Conservation (phyloP, 1,140 invertebrate species). For the Conopomorpha cramerella region DNA sequence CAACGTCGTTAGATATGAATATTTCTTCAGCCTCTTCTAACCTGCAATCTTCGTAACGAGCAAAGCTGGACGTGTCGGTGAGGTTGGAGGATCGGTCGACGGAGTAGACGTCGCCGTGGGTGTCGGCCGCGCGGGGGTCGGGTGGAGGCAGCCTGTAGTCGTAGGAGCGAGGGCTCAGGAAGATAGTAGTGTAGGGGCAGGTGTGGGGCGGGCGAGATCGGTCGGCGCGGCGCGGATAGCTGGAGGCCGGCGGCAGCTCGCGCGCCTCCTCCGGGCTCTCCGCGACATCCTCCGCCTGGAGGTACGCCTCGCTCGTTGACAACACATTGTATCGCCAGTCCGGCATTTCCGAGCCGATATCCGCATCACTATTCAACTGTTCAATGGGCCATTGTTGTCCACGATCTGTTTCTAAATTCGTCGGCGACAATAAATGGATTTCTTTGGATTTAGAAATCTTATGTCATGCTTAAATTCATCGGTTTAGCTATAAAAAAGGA, state of each 20-base stretch:
- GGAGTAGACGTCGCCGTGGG: slow-evolving; percentile 44
- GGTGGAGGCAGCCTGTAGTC: slow-evolving; percentile 26
- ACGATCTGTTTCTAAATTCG: no score
- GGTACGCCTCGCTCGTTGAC: slow-evolving; percentile 55
- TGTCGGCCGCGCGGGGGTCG: slow-evolving; percentile 30
- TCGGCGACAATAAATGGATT: not conserved
- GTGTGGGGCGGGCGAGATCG: slow-evolving; percentile 36
- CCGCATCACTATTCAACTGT: slow-evolving; percentile 40
- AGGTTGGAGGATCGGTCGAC: slow-evolving; percentile 57
- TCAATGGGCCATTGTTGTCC: no score
- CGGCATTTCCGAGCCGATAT: slow-evolving; percentile 44
- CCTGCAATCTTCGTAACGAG: slow-evolving; percentile 52
- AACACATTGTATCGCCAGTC: slow-evolving; percentile 60
- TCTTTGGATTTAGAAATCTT: not conserved
- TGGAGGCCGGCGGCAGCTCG: slow-evolving; percentile 34
- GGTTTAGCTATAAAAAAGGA: slow-evolving; percentile 4
- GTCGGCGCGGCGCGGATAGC: slow-evolving; percentile 43
- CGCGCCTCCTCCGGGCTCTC: no score
- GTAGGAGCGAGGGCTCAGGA: slow-evolving; percentile 31
- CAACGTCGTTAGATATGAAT: no score
- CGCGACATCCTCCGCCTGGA: slow-evolving; percentile 30
- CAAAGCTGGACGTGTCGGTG: slow-evolving; percentile 57
- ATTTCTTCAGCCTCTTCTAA: slow-evolving; percentile 19
- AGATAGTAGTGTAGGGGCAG: slow-evolving; percentile 50
- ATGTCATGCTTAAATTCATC: not conserved